Base-by-base conservation (phyloP, 2,113 vertebrate genomes). In the Clinocottus analis region DNA sequence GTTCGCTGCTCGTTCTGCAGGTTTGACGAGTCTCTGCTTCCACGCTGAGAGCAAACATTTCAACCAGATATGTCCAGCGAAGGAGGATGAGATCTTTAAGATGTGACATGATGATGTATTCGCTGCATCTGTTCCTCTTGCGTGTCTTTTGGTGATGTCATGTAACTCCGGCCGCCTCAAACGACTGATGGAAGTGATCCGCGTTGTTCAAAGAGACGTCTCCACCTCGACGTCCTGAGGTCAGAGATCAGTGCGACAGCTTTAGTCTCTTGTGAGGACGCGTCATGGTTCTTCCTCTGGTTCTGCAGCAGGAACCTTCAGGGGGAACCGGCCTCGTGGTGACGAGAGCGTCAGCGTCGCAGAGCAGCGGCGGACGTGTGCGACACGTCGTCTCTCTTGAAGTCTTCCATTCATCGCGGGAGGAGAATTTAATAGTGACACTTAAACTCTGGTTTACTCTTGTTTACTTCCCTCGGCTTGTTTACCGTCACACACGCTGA, bases 321-420 rank as follows among this genome's bases (percentile, higher is more conserved):
- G 21, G 14, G 29, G 23, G 21, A 11, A 3, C 33, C 0, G 14
- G n/a, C 31, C 23, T 59, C 0, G 71, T 43, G 51, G 62, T 9
- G 23, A 13, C 37, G 39, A 71, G 65, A 58, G 12, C 27, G 11
- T 4, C 5, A n/a, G 27, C 41, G 25, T 31, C 27, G 27, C 7
- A 8, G 45, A 23, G 23, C n/a, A n/a, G n/a, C n/a, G n/a, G n/a
- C n/a, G n/a, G 39, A 65, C 21, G 64, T 58, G 62, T 19, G 63
- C 7, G 0, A 72, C 59, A 78, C 65, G 60, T 63, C 55, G 82
- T 16, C 66, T 72, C 23, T 10, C 68, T 68, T 85, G 75, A 82
- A 79, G 56, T 43, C 37, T 14, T 10, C 13, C 71, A 74, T 14
- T 35, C 41, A 7, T 56, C 71, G 59, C 68, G n/a, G n/a, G 29